Conservation (phyloP, 1,140 invertebrate genomes). For the Bombus pascuorum region DNA sequence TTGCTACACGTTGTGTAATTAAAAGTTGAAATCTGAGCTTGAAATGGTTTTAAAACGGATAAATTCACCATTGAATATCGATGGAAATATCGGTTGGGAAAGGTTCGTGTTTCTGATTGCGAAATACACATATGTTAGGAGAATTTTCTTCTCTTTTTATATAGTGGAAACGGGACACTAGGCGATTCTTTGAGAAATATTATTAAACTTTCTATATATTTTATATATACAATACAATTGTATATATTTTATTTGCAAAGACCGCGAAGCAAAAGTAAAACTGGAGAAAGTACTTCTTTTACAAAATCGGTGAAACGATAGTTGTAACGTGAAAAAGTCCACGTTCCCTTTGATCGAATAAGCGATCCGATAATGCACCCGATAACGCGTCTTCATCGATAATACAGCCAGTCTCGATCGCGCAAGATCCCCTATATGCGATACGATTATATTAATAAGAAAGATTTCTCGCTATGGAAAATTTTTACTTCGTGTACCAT, state of each 20-base stretch:
- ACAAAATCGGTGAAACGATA: background rate
- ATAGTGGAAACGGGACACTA: background rate
- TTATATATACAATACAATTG: no score
- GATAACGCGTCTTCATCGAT: background rate
- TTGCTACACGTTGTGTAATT: background rate
- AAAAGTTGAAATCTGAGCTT: background rate
- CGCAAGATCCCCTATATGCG: background rate
- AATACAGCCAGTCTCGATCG: background rate
- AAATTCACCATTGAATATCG: background rate
- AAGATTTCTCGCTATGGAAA: background rate
- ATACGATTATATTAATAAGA: no score
- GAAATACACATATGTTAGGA: background rate
- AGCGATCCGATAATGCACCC: no score
- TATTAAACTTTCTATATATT: no score
- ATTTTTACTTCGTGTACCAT: background rate
- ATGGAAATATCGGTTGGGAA: background rate
- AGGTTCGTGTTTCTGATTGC: background rate
- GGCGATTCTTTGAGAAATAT: background rate
- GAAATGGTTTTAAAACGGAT: background rate
- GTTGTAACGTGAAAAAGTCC: background rate
- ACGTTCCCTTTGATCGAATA: background rate
- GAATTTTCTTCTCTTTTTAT: background rate
- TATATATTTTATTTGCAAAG: background rate
- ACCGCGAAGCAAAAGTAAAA: background rate
- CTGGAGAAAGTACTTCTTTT: background rate